phyloP scores from a whole-genome alignment of 2,113 vertebrate species.

The Sylvia atricapilla region DNA sequence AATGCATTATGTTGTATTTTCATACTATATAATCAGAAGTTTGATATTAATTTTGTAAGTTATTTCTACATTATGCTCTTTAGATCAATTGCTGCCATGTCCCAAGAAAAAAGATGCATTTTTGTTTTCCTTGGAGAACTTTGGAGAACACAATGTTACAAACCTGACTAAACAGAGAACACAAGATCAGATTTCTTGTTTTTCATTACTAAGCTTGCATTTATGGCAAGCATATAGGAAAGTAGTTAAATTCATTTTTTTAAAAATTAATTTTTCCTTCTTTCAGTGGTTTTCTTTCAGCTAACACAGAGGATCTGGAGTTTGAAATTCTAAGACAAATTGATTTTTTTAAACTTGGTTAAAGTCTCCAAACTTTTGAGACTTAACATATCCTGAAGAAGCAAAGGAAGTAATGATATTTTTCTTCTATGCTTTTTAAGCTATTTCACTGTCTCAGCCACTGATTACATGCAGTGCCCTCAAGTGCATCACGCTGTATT shows the following conservation, averaged over 20 bases:
- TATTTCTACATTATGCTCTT: background rate
- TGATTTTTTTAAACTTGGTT: background rate
- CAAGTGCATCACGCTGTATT: background rate
- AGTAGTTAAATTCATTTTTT: background rate
- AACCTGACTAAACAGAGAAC: background rate
- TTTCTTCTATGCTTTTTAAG: background rate
- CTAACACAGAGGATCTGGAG: background rate
- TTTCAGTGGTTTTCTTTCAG: background rate
- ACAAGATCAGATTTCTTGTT: background rate
- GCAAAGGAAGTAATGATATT: background rate
- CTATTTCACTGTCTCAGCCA: background rate
- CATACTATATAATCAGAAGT: background rate
- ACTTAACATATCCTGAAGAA: background rate
- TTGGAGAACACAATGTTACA: background rate
- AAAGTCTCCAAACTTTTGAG: background rate
- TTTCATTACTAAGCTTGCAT: background rate
- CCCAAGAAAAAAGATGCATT: background rate
- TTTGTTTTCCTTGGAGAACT: background rate
- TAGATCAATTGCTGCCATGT: background rate
- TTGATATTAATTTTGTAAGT: background rate
- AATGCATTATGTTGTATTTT: background rate
- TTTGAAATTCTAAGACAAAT: background rate
- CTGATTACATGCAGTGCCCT: background rate
- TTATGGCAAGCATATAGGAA: background rate
- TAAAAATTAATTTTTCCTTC: background rate